These are phyloP conservation scores for Cantharis lateralis DNA, from an alignment of 2,888 invertebrate species.

Conservation along the genomic window DNA sequence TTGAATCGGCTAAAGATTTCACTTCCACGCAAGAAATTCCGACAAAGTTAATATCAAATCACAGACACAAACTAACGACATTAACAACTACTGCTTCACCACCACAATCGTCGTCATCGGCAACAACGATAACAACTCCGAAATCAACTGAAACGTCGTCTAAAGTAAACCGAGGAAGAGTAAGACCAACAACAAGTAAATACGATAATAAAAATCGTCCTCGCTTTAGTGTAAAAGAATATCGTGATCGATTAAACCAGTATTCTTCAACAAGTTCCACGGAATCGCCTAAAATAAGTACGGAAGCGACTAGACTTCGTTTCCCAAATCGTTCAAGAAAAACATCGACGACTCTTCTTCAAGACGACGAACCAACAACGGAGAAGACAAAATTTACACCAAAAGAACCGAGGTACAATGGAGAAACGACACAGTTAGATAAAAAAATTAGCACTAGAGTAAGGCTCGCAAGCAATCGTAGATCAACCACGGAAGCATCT, in stretches of 20 bases:
- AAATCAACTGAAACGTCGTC: constrained; percentile 37
- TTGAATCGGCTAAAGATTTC: constrained; percentile 23
- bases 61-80: constrained; percentile 20
- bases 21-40: constrained; percentile 34
- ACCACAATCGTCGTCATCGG: constrained; percentile 2
- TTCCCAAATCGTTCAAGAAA: constrained; percentile 59
- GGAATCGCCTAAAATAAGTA: constrained; percentile 5
- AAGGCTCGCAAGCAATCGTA: constrained; percentile 45
- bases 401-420: constrained; percentile 49
- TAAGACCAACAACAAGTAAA: constrained; percentile 56
- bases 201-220: constrained; percentile 65
- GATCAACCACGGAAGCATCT: constrained; percentile 45
- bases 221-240: constrained; percentile 77
- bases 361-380: constrained; percentile 52
- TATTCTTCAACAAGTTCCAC: constrained; percentile 53
- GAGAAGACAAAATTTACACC: constrained; percentile 52
- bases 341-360: constrained; percentile 53
- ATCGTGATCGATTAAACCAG: constrained; percentile 66
- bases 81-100: constrained; percentile 23
- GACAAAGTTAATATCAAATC: constrained; percentile 15
- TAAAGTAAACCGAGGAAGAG: constrained; percentile 50
- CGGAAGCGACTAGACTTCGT: constrained; percentile 52
- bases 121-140: constrained; percentile 28
- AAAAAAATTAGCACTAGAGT: constrained; percentile 45
- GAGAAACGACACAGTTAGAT: constrained; percentile 32